Percentiles rank a stretch among this genome's conserved stretches.
Conservation (phyloP, 2,888 invertebrate species). For the Xestia xanthographa region DNA sequence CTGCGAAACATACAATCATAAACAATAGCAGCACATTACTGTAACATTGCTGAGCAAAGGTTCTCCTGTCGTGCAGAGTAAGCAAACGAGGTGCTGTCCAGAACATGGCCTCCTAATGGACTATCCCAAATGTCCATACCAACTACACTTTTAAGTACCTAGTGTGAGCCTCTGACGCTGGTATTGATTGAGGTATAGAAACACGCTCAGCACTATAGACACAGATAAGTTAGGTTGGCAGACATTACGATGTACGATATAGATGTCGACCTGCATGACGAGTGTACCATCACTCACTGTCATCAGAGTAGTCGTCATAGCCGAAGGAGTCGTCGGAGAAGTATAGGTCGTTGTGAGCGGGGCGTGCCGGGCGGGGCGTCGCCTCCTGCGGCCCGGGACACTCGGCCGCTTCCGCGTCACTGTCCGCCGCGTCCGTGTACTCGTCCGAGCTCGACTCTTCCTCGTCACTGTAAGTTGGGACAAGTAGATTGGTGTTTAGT, state of each 20-base stretch:
- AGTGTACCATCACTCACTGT: slow-evolving; percentile 72
- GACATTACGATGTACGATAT: background rate
- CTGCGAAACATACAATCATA: slow-evolving; percentile 64
- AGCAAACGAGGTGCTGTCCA: no score
- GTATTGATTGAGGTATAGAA: background rate
- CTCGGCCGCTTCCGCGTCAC: slow-evolving; percentile 73
- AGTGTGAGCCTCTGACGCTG: background rate
- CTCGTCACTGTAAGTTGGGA: slow-evolving; percentile 75
- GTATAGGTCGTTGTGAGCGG: slow-evolving; percentile 74
- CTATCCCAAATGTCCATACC: background rate
- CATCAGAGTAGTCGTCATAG: slow-evolving; percentile 86
- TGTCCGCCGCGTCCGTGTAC: slow-evolving; percentile 82
- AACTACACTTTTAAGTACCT: background rate
- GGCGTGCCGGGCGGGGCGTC: slow-evolving; percentile 63
- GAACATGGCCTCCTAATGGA: background rate
- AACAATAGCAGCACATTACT: background rate
- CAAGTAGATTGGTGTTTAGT: background rate
- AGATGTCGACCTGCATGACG: background rate
- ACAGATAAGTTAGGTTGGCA: background rate
- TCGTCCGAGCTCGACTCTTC: slow-evolving; percentile 85
- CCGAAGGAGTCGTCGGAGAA: slow-evolving; percentile 86
- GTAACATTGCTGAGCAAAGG: no score
- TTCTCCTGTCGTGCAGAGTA: background rate
- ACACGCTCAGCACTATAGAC: background rate
- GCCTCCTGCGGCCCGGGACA: slow-evolving; percentile 72